Evolutionary conservation across 1,140 invertebrate genomes (phyloP).

Genomic region (Mizuhopecten yessoensis): DNA sequence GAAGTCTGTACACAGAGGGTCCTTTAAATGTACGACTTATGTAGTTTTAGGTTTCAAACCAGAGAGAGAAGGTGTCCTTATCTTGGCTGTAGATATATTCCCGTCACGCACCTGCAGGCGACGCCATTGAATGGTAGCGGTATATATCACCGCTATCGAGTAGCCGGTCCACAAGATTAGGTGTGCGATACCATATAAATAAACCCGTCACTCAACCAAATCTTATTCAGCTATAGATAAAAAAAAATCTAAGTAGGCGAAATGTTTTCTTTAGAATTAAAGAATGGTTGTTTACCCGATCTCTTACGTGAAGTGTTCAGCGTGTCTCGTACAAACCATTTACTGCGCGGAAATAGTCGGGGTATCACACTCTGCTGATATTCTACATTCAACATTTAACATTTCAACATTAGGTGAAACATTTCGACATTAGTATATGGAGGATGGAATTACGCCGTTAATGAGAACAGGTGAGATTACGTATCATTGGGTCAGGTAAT

Average conservation of each 20-base stretch:
- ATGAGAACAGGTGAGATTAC: not conserved
- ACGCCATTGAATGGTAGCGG: not conserved
- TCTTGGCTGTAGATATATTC: not conserved
- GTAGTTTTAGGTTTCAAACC: slow-evolving; percentile 27
- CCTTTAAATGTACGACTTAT: not conserved
- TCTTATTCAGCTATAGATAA: slow-evolving; percentile 22
- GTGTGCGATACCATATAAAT: slow-evolving; percentile 9
- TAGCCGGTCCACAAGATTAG: not conserved
- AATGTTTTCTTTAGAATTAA: slow-evolving; percentile 36
- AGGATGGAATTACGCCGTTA: not conserved
- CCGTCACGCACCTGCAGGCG: slow-evolving; percentile 18
- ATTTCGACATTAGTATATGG: not conserved
- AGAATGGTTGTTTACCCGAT: slow-evolving; percentile 14
- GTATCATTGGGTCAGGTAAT: no score
- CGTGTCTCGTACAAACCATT: not conserved
- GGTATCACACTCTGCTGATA: not conserved
- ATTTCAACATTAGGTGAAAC: not conserved
- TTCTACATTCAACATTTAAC: no score
- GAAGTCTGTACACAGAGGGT: slow-evolving; percentile 5
- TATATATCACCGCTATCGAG: not conserved
- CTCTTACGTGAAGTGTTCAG: not conserved
- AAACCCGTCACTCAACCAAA: slow-evolving; percentile 17
- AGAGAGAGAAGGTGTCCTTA: not conserved
- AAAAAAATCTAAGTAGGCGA: slow-evolving; percentile 3
- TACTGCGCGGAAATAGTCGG: not conserved